A percentile compares a stretch with the other conserved stretches of the same genome.
Evolutionary conservation across 2,888 invertebrate genomes (phyloP).

Genomic region (Polia nebulosa): DNA sequence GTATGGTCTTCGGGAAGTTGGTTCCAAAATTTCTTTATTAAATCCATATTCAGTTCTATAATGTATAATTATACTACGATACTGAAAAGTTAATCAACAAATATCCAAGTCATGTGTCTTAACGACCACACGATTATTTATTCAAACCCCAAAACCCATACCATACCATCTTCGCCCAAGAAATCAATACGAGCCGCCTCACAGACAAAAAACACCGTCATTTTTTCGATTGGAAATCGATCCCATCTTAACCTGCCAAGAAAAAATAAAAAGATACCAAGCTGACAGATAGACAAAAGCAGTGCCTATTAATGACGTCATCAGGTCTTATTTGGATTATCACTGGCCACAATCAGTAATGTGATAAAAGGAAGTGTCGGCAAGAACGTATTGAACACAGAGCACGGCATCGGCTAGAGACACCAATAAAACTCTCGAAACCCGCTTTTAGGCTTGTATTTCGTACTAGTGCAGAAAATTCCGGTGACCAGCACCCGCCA

Average conservation of each 20-base stretch:
- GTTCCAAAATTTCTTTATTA: no score
- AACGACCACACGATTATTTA: neutral
- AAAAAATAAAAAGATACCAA: slow-evolving; percentile 6
- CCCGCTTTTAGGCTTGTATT: no score
- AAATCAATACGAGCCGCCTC: slow-evolving; percentile 7
- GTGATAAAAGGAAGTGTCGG: slow-evolving; percentile 63
- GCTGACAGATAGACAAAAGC: slow-evolving; percentile 36
- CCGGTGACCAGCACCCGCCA: no score
- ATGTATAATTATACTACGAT: no score
- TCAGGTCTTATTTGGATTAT: slow-evolving; percentile 51
- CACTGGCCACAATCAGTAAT: slow-evolving; percentile 52
- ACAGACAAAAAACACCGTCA: slow-evolving; percentile 21
- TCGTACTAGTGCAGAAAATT: no score
- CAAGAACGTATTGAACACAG: slow-evolving; percentile 26
- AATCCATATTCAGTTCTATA: no score
- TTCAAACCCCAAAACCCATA: slow-evolving; percentile 15
- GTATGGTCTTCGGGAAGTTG: no score
- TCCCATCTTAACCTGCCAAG: neutral
- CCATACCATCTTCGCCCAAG: slow-evolving; percentile 1
- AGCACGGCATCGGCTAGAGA: neutral
- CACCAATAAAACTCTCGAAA: no score
- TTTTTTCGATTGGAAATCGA: slow-evolving; percentile 36
- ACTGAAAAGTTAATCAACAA: no score
- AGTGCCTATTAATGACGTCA: slow-evolving; percentile 48
- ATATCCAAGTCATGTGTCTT: slow-evolving; percentile 9